These are phyloP conservation scores for Cyprinodon variegatus DNA, from an alignment of 2,113 vertebrate genomes.

Conservation along the genomic window DNA sequence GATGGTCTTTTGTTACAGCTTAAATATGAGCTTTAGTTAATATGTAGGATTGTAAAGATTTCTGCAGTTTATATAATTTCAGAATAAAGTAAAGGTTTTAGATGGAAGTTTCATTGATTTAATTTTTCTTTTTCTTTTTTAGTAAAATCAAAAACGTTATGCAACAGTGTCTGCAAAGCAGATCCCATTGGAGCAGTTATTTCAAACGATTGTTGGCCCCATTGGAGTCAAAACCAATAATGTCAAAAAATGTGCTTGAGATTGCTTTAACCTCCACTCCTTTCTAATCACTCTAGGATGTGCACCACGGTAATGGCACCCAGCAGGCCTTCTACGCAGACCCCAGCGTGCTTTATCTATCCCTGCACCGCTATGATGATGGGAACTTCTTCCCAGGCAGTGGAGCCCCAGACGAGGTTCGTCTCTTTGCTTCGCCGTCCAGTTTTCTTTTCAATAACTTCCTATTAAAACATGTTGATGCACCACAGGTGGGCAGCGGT, in stretches of 20 bases:
- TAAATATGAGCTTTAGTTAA: neutral
- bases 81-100: neutral
- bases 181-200: neutral
- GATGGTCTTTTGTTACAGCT: neutral
- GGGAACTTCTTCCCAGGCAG: constrained; percentile 99
- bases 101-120: too few relatives aligned
- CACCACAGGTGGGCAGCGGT: constrained; percentile 87
- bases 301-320: constrained; percentile 85
- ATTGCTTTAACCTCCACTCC: neutral
- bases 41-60: too few relatives aligned
- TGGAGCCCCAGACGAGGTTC: constrained; percentile 93
- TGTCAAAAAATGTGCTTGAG: neutral
- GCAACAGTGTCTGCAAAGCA: neutral
- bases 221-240: neutral
- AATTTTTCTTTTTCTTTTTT: too few relatives aligned
- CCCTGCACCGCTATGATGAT: constrained; percentile 95
- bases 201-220: neutral
- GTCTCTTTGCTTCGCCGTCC: neutral
- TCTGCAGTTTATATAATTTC: neutral
- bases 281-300: constrained; percentile 70
- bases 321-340: constrained; percentile 96
- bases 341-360: constrained; percentile 92
- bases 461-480: constrained; percentile 10
- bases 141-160: too few relatives aligned
- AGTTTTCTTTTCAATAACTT: neutral